Evolutionary conservation across 2,888 invertebrate genomes (phyloP), one percentile per base, ranked within the genome.

Genomic region (Spisula subtruncata): DNA sequence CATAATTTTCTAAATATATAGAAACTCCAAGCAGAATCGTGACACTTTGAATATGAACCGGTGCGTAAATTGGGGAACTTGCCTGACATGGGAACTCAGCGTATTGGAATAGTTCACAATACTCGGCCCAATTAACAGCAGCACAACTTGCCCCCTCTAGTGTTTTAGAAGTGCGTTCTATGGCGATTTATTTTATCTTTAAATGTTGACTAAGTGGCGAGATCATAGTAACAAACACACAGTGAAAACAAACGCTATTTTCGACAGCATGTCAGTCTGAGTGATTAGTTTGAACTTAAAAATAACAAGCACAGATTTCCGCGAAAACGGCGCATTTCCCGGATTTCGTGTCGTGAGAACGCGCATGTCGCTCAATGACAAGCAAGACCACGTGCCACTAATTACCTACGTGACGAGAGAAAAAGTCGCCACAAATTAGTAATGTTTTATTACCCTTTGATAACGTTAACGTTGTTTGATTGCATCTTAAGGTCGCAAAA

Each of bases 281-380:
- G 32, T 75, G 35, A 75, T 75, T 75, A 12, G 18, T 35, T 32
- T 75, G 75, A 32, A 75, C 75, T 35, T 75, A 25, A 25, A 41
- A 75, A 35, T 51, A 35, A 41, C 25, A 25, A 48, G 46, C 81
- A 20, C 48, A 46, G 25, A 29, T 84, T 84, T 84, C 84, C 84
- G 75, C 84, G 84, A 84, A 84, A 48, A 0, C 4, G 46, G 10
- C 29, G 75, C 75, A 29, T 84, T 84, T 84, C 84, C 84, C 84
- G 84, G 84, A 54, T 75, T 51, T 75, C 51, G 54, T 79, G 85
- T 20, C 75, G 85, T 46, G 51, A 56, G 41, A 46, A 32, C 29
- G 25, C 25, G 18, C 51, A 20, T 83, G 75, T 25, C 75, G 75
- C 35, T 75, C 32, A 75, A 32, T 75, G 75, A 35, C 75, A 75